Evolutionary conservation across 2,888 invertebrate species (phyloP), one percentile per base, ranked within the genome.

Genomic region (Tetramorium bicarinatum): DNA sequence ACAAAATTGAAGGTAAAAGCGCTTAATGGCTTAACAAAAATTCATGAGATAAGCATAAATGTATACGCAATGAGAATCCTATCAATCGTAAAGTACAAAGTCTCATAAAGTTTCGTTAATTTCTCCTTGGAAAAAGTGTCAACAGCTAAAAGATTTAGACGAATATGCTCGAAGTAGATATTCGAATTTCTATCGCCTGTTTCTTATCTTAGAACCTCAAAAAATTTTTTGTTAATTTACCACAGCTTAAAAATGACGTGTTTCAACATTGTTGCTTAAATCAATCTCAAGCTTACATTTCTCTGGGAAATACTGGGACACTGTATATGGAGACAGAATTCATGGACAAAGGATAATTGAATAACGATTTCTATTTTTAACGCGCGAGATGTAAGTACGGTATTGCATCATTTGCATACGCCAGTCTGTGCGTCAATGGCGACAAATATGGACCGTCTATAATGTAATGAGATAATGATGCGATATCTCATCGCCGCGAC

Each of bases 381-480:
- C 49, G 21, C 13, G 8, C 15, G 21, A 59, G 15, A 18, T n/a
- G 34, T 66, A 79, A 81, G 13, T 79, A 29, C 13, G n/a, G 38
- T 38, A 21, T 41, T 34, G 61, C 47, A 52, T 79, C 29, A 81
- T 76, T 62, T 80, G n/a, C 41, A 41, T 18, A 44, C 62, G n/a
- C 34, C 66, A 21, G 75, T 21, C 66, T 29, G 41, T 41, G 41
- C 62, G 56, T 62, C 52, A 41, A 80, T 80, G 62, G 62, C 61
- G 61, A 77, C 81, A 54, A 81, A 81, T 81, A 79, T 79, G 79
- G 79, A 74, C 34, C 47, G 75, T 72, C 80, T 62, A 52, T 77
- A 62, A 52, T 54, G 62, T 64, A 80, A 76, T 75, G 41, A 62
- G 62, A 77, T 74, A 71, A 44, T 61, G 62, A 77, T 25, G 52